A percentile compares a stretch with the other conserved stretches of the same genome.
Evolutionary conservation across 2,888 invertebrate species (phyloP).

Genomic region (Molorchus minor): DNA sequence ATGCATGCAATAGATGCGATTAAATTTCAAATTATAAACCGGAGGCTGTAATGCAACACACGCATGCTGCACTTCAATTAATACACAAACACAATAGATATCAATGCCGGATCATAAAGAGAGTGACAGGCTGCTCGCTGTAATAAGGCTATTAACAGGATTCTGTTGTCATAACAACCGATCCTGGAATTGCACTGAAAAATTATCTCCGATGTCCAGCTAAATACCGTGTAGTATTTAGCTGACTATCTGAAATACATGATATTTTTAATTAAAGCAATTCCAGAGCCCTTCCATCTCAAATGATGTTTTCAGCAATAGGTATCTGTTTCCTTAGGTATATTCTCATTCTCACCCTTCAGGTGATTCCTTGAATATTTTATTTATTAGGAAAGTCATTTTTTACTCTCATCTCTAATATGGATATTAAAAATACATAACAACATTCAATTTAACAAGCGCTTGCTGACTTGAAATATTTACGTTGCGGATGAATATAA

Average conservation of each 20-base stretch:
- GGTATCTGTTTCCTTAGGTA: too few relatives aligned
- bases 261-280: slow-evolving; percentile 21
- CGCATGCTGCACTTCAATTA: slow-evolving; percentile 23
- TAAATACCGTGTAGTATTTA: slow-evolving; percentile 10
- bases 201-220: slow-evolving; percentile 6
- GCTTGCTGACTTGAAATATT: too few relatives aligned
- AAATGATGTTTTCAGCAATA: not conserved
- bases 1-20: slow-evolving; percentile 15
- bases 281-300: not conserved
- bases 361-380: too few relatives aligned
- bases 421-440: too few relatives aligned
- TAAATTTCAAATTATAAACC: slow-evolving; percentile 26
- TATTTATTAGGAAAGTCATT: too few relatives aligned
- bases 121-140: slow-evolving; percentile 19
- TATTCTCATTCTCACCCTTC: too few relatives aligned
- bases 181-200: slow-evolving; percentile 17
- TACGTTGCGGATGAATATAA: too few relatives aligned
- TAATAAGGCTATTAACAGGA: slow-evolving; percentile 28
- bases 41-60: slow-evolving; percentile 12
- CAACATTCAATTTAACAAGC: too few relatives aligned
- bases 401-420: too few relatives aligned
- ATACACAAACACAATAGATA: too few relatives aligned
- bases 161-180: slow-evolving; percentile 22
- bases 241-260: not conserved
- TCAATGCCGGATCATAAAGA: slow-evolving; percentile 24